Conservation (phyloP, 2,888 invertebrate species). For the Neuroscelio doddi region DNA sequence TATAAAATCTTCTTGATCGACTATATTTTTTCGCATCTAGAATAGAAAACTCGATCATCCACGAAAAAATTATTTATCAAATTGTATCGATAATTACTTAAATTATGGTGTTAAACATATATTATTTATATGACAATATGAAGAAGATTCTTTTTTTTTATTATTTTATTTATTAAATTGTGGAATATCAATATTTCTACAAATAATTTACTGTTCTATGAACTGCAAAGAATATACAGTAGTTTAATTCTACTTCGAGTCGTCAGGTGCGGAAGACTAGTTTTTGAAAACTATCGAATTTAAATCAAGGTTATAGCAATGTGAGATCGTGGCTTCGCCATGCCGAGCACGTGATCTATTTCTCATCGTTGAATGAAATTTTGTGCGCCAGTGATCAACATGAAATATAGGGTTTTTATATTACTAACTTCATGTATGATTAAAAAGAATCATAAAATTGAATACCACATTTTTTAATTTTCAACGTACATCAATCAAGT, state of each 20-base stretch:
- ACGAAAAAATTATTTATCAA: no score
- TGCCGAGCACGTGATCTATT: constrained; percentile 11
- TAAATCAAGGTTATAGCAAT: constrained; percentile 21
- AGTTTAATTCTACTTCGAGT: constrained; percentile 1
- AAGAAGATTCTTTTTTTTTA: not conserved
- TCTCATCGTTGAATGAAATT: not conserved
- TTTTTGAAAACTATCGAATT: constrained; percentile 18
- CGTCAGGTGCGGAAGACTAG: constrained; percentile 14
- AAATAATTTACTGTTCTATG: not conserved
- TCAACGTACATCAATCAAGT: no score
- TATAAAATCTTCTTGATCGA: not conserved
- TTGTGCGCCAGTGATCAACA: not conserved
- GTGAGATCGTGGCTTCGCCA: constrained; percentile 15
- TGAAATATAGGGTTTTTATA: not conserved
- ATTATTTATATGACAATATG: no score
- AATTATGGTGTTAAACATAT: no score
- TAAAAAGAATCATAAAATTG: no score
- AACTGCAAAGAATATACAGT: not conserved
- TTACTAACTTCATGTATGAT: constrained; percentile 4
- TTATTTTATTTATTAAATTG: not conserved
- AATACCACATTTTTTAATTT: no score
- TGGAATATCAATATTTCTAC: not conserved
- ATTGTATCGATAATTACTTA: no score
- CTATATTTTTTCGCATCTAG: no score
- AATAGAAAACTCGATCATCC: no score